Conservation (phyloP, 2,888 invertebrate species). For the Amphiduros pacificus region DNA sequence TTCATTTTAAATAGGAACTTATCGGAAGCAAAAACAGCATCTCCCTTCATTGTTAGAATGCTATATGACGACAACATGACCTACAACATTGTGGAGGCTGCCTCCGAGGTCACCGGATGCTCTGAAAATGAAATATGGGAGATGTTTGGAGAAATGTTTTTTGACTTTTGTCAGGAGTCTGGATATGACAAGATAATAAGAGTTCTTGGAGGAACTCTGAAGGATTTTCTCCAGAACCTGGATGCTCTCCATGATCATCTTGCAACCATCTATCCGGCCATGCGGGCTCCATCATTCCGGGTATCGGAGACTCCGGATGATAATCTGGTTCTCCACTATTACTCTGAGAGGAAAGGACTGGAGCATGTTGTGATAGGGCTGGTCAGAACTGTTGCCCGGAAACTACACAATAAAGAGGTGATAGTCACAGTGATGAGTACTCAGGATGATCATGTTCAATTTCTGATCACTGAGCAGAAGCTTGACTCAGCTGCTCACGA, state of each 20-base stretch:
- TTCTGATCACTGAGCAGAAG: constrained; percentile 69
- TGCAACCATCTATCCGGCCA: constrained; percentile 18
- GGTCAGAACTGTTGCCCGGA: constrained; percentile 60
- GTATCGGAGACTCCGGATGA: constrained; percentile 26
- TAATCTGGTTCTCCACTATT: constrained; percentile 34
- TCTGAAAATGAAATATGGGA: constrained; percentile 76
- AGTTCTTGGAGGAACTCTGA: constrained; percentile 66
- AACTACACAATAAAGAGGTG: constrained; percentile 88
- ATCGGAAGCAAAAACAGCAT: constrained; percentile 10
- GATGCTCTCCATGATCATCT: constrained; percentile 33
- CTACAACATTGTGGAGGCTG: constrained; percentile 22
- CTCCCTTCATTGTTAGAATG: constrained; percentile 20
- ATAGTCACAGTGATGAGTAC: constrained; percentile 82
- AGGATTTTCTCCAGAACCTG: constrained; percentile 35
- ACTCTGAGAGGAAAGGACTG: constrained; percentile 34
- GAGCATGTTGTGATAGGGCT: constrained; percentile 31
- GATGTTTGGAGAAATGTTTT: constrained; percentile 90
- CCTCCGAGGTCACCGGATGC: constrained; percentile 12
- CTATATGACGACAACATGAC: constrained; percentile 22
- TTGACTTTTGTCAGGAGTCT: constrained; percentile 94
- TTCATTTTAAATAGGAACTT: no score
- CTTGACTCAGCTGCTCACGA: no score
- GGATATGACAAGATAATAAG: constrained; percentile 96
- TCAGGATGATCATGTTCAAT: constrained; percentile 89
- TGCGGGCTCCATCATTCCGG: constrained; percentile 20